A percentile compares a stretch with the other conserved stretches of the same genome.
phyloP scores from a whole-genome alignment of 2,888 invertebrate species.

The Lymantria monacha region DNA sequence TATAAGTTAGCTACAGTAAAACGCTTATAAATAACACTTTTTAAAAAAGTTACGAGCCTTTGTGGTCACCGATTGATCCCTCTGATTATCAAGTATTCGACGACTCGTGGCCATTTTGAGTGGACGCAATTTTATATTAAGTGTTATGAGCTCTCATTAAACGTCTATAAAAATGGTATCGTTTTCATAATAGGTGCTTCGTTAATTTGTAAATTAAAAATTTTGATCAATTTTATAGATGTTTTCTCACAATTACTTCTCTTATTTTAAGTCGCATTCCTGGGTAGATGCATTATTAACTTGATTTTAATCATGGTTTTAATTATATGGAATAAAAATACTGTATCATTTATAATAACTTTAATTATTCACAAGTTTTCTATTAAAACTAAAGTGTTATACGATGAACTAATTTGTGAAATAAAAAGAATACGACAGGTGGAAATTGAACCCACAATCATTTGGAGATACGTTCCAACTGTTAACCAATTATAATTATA shows the following conservation, averaged over 20 bases:
- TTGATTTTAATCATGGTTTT: background rate
- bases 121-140: background rate
- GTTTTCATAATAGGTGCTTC: background rate
- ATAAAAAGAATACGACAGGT: too few species aligned
- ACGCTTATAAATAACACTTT: background rate
- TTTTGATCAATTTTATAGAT: background rate
- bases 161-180: background rate
- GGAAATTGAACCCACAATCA: too few species aligned
- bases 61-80: background rate
- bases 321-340: background rate
- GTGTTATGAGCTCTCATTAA: background rate
- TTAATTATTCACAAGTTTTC: too few species aligned
- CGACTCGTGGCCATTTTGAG: background rate
- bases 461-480: too few species aligned
- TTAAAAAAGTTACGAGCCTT: background rate
- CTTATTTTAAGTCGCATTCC: background rate
- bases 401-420: too few species aligned
- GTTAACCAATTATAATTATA: too few species aligned
- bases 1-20: background rate
- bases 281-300: background rate
- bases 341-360: background rate
- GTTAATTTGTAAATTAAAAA: background rate
- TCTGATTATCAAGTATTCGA: background rate
- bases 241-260: background rate
- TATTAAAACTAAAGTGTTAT: too few species aligned